Conservation (phyloP, 2,797 vertebrate species). For the Urophycis tenuis region DNA sequence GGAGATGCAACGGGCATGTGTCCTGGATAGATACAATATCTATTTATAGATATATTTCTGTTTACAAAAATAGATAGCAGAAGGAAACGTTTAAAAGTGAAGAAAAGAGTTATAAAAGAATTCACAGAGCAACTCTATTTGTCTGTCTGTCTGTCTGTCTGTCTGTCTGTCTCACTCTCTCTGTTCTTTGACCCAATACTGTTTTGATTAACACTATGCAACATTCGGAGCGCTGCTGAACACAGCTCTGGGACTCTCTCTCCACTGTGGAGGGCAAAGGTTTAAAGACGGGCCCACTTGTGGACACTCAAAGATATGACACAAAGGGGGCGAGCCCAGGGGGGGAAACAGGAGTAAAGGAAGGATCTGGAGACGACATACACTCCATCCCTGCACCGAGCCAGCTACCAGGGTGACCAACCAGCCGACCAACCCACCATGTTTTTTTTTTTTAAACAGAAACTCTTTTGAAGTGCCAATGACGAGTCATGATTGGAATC, state of each 20-base stretch:
- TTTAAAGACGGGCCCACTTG: background rate
- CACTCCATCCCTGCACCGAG: background rate
- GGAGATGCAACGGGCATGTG: background rate
- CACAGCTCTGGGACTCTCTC: constrained; percentile 27
- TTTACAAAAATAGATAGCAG: background rate
- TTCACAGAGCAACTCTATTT: background rate
- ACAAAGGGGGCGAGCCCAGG: background rate
- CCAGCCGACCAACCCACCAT: background rate
- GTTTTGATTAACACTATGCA: constrained; percentile 58
- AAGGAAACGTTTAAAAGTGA: background rate
- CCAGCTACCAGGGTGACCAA: too few relatives aligned
- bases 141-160: background rate
- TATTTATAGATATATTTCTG: background rate
- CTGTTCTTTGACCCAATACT: background rate
- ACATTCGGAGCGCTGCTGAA: constrained; percentile 14
- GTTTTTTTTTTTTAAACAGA: constrained; percentile 3
- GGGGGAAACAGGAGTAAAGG: too few relatives aligned
- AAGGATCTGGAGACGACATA: too few relatives aligned
- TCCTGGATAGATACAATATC: background rate
- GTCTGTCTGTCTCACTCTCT: background rate
- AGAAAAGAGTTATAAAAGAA: background rate
- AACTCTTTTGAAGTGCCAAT: constrained; percentile 53
- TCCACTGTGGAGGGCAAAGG: background rate
- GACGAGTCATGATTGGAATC: background rate
- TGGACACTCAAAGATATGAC: background rate